Evolutionary conservation across 2,888 invertebrate species (phyloP).

Genomic region (Urechis unicinctus): DNA sequence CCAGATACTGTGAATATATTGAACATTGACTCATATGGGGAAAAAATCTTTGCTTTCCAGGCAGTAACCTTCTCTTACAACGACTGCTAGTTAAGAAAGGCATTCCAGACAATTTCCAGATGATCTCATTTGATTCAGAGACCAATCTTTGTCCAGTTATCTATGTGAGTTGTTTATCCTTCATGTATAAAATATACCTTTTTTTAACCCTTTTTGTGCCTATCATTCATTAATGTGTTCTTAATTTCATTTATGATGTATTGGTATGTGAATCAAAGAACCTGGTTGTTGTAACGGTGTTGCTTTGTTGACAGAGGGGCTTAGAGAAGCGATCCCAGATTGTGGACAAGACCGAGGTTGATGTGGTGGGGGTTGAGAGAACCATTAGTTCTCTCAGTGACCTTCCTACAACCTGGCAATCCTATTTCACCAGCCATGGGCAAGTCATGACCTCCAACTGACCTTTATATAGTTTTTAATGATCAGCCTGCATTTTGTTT

Average conservation of each 20-base stretch:
- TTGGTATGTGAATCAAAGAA: neutral
- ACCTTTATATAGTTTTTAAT: too few relatives aligned
- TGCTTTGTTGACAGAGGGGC: conserved; percentile 25
- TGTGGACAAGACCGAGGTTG: conserved; percentile 37
- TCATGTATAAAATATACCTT: neutral
- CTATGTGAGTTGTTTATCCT: conserved; percentile 40
- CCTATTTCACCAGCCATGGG: conserved; percentile 47
- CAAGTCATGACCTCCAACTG: too few relatives aligned
- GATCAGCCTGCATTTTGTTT: neutral
- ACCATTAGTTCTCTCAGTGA: conserved; percentile 43
- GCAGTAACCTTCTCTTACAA: conserved; percentile 48
- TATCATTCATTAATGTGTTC: too few relatives aligned
- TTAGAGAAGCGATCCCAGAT: conserved; percentile 39
- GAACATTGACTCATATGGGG: too few relatives aligned
- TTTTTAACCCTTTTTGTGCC: neutral
- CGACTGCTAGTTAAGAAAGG: conserved; percentile 43
- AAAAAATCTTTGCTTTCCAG: conserved; percentile 23
- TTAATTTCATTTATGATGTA: too few relatives aligned
- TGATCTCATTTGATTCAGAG: conserved; percentile 48
- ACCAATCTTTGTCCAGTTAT: conserved; percentile 41
- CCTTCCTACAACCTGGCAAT: conserved; percentile 48
- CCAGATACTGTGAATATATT: too few relatives aligned
- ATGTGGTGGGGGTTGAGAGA: conserved; percentile 44
- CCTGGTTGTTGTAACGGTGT: neutral
- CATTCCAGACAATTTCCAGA: conserved; percentile 32